A percentile compares a stretch with the other conserved stretches of the same genome.
phyloP scores from a whole-genome alignment of 2,797 vertebrate genomes.

The Mus minutoides region DNA sequence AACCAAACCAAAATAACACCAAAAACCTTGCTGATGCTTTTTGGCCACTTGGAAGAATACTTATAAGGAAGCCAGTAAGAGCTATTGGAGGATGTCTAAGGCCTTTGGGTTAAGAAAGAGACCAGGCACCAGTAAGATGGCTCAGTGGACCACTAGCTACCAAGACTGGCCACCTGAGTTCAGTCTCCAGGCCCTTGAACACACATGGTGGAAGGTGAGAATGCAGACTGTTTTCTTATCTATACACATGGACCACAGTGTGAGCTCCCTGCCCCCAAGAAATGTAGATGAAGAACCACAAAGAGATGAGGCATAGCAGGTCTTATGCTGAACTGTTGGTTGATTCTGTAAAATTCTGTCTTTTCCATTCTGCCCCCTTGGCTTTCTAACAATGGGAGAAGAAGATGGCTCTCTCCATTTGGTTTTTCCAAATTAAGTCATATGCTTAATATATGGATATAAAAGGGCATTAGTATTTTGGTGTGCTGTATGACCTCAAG shows the following conservation, averaged over 20 bases:
- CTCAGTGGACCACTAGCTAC: not conserved
- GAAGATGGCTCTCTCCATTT: not conserved
- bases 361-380: not conserved
- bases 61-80: not conserved
- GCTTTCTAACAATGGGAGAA: not conserved
- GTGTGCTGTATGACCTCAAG: not conserved
- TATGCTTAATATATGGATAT: not conserved
- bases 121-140: not conserved
- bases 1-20: not conserved
- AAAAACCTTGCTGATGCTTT: not conserved
- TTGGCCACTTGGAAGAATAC: not conserved
- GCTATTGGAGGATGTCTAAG: not conserved
- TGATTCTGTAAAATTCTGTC: not conserved
- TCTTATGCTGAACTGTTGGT: accelerated
- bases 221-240: not conserved
- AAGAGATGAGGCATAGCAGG: not conserved
- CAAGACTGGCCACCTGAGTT: too few species aligned
- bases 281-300: not conserved
- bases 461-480: not conserved
- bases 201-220: not conserved
- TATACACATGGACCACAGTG: not conserved
- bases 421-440: not conserved
- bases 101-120: not conserved
- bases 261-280: too few species aligned
- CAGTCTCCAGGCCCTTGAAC: not conserved